Evolutionary conservation across 2,888 invertebrate species (phyloP).

Genomic region (Ormyrus labotus): DNA sequence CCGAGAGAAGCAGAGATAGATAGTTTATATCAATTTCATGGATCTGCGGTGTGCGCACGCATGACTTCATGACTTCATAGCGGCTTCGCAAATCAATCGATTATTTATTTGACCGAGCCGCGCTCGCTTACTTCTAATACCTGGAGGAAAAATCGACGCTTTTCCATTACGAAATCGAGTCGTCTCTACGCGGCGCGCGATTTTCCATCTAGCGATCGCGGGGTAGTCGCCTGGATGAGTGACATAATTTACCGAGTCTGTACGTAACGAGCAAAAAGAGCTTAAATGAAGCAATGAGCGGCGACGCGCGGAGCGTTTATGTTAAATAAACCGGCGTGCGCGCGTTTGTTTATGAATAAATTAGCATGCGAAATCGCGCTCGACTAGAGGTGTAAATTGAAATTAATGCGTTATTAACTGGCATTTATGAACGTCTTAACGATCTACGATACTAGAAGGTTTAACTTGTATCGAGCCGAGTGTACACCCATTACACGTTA

Average conservation of each 20-base stretch:
- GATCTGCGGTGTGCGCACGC: conserved; percentile 59
- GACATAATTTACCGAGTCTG: conserved; percentile 42
- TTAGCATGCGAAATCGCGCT: conserved; percentile 40
- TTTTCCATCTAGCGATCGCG: background rate
- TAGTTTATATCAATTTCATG: conserved; percentile 67
- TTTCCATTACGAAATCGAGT: conserved; percentile 48
- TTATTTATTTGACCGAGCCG: conserved; percentile 54
- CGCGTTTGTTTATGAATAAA: conserved; percentile 53
- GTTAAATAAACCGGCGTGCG: conserved; percentile 34
- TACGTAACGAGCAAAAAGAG: conserved; percentile 50
- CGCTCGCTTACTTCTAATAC: background rate
- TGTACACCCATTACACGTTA: conserved; percentile 14
- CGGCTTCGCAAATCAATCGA: conserved; percentile 70
- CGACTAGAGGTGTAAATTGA: conserved; percentile 56
- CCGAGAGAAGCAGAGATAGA: conserved; percentile 35
- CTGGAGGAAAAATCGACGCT: conserved; percentile 19
- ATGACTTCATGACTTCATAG: conserved; percentile 68
- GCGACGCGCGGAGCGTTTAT: conserved; percentile 32
- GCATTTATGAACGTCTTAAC: conserved; percentile 54
- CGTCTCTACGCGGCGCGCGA: background rate
- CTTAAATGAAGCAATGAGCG: conserved; percentile 48
- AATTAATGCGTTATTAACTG: conserved; percentile 58
- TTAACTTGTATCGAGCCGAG: conserved; percentile 42
- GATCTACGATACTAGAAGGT: conserved; percentile 36
- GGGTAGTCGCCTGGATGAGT: conserved; percentile 19